Evolutionary conservation across 1,140 invertebrate genomes (phyloP), one percentile per base, ranked within the genome.

Genomic region (Hyles euphorbiae): DNA sequence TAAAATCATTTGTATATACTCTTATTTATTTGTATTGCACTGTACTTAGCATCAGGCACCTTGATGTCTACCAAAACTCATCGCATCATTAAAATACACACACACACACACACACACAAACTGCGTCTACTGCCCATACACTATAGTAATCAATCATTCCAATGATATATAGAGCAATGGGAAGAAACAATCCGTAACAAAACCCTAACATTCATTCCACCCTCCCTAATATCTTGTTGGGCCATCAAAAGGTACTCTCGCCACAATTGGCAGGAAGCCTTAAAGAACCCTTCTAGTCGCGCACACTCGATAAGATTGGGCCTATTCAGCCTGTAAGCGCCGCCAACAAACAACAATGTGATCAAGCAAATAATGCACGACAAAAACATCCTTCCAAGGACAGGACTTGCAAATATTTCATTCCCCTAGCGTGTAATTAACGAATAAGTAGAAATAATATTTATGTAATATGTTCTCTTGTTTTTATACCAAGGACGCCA

Each of bases 271-370:
- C 33, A 59, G 53, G 61, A 54, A 22, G 50, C 55, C 55, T 55
- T 46, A 58, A 60, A 60, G 56, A 63, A 56, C 65, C 65, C 54
- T 66, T 67, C 60, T 40, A 52, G 56, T 45, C 12, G 47, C 60
- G 53, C 56, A 36, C 56, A 57, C 57, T 58, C 65, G 60, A 66
- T 61, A 66, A 67, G 56, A 59, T 60, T 52, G 60, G 53, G 50
- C 8, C 44, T 54, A 50, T 62, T 67, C 60, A 46, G 53, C 45
- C 43, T 56, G 53, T 63, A 53, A 59, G 49, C 56, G 50, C 58
- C 63, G n/a, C 45, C 57, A 58, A 65, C 63, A 65, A 61, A 65
- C 52, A 65, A 65, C 59, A 65, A 60, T 43, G 52, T 50, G 46
- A 64, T 55, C 56, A 64, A 43, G 55, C 56, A 58, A 61, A 61